Evolutionary conservation across 2,888 invertebrate species (phyloP), one percentile per base, ranked within the genome.

Genomic region (Hololepta plana): DNA sequence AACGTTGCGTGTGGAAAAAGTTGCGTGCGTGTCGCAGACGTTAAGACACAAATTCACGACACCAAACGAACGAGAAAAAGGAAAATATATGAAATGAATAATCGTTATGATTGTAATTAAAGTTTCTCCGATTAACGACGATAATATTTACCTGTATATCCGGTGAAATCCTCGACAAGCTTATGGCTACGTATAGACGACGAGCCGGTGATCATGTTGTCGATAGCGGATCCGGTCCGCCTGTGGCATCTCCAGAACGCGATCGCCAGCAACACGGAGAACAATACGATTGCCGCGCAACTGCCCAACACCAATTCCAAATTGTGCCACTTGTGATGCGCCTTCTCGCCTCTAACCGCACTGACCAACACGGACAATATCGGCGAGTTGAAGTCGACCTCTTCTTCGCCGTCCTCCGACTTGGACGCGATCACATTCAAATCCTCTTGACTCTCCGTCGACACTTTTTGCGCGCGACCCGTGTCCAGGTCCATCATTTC

Each of bases 401-500:
- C 47, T 32, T 53, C 50, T 3, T 45, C 38, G 7, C 39, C 37
- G 12, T 41, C 39, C 13, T 45, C 45, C 3, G 47, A 46, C n/a
- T n/a, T n/a, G 7, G 48, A 47, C 19, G 64, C 61, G 42, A 67
- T 61, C 38, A 62, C 60, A 26, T 47, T 52, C 20, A 67, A 59
- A 40, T 68, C 68, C 46, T 66, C 66, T 31, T 67, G 65, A 40
- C 66, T 67, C 43, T 69, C 68, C 3, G 69, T 69, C 5, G 68
- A 67, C 26, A 69, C 69, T 30, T 64, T 63, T 45, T 67, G 66
- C 27, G 69, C 69, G 28, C 66, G 57, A 32, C 67, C 66, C 2
- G 69, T 69, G 37, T 69, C 68, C 37, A 69, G 57, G 31, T 68
- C 67, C 66, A 69, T 67, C 43, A 67, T 68, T 46, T 69, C 66